Base-by-base conservation (phyloP, 2,888 invertebrate species). In the Ophonus ardosiacus region DNA sequence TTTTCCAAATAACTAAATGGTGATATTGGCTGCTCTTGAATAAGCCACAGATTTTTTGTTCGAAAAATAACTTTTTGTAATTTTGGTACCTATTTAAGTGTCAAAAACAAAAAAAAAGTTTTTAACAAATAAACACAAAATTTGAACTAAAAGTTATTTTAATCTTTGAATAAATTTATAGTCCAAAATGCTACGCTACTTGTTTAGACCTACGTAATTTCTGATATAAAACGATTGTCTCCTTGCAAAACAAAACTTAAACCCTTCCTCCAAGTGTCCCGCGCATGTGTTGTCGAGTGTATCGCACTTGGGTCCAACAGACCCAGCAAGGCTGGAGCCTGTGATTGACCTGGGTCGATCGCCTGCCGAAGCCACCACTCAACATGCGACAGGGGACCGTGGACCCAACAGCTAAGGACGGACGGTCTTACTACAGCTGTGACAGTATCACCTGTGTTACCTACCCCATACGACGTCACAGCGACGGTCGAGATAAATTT, bases 351-450 rank as follows among this genome's bases (percentile, higher is more conserved):
- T 86, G 31, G 15, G 83, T 88, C 90, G 90, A 91, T 91, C 91
- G 91, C 91, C 90, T 91, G 91, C 89, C 87, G 86, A 86, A 90
- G 90, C 90, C 89, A 90, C 90, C 89, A 85, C 68, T 90, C 88
- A 86, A 88, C 87, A 86, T 87, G 86, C 87, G 90, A 92, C 93
- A 93, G 93, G 93, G 93, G 93, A 93, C 92, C 92, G 93, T 89
- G 92, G 92, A 92, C 93, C 93, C 93, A 93, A 91, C 91, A 91
- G 90, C 90, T 24, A 24, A 31, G 84, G 84, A 84, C 76, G 84
- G 84, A 78, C 43, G 17, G 61, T 51, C 63, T 31, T 38, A 57
- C 40, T 51, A 24, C 13, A 31, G 85, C 85, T 85, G 85, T 85
- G 85, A 85, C 84, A 21, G 57, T 79, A 63, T 85, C 85, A 85